These are phyloP conservation scores for Lepisosteus oculatus DNA, from an alignment of 2,113 vertebrate species.

Conservation along the genomic window DNA sequence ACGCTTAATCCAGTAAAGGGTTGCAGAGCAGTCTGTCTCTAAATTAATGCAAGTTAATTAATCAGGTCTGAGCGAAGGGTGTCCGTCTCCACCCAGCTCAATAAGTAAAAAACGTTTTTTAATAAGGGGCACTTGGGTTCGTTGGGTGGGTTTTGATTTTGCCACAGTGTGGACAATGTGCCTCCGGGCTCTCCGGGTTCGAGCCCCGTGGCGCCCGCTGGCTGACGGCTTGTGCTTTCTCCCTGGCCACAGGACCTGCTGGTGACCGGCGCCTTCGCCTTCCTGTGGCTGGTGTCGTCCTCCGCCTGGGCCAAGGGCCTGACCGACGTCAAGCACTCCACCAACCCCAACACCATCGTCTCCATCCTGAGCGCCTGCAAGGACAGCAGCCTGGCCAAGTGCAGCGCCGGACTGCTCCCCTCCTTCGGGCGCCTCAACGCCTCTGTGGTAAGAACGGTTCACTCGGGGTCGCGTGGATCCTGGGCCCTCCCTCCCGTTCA, in stretches of 20 bases:
- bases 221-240: neutral
- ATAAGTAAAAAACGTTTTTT: no score
- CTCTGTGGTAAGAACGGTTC: slow-evolving; percentile 76
- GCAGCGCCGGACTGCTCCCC: slow-evolving; percentile 65
- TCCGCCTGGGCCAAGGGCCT: slow-evolving; percentile 92
- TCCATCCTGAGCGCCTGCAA: slow-evolving; percentile 56
- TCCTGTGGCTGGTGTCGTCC: slow-evolving; percentile 87
- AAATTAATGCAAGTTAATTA: no score
- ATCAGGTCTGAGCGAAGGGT: no score
- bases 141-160: neutral
- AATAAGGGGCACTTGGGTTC: no score
- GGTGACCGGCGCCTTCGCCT: slow-evolving; percentile 77
- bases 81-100: no score
- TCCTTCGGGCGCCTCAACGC: slow-evolving; percentile 84
- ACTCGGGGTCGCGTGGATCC: neutral
- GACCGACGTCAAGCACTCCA: slow-evolving; percentile 76
- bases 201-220: neutral
- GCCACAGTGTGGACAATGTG: neutral
- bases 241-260: slow-evolving; percentile 75
- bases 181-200: neutral
- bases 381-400: neutral
- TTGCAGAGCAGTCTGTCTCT: no score
- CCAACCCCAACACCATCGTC: slow-evolving; percentile 51
- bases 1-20: no score
- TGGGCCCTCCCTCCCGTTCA: neutral